Percentiles rank a stretch among this genome's conserved stretches.
These are phyloP conservation scores for Caracal caracal DNA, from an alignment of 2,113 vertebrate species.

Conservation along the genomic window DNA sequence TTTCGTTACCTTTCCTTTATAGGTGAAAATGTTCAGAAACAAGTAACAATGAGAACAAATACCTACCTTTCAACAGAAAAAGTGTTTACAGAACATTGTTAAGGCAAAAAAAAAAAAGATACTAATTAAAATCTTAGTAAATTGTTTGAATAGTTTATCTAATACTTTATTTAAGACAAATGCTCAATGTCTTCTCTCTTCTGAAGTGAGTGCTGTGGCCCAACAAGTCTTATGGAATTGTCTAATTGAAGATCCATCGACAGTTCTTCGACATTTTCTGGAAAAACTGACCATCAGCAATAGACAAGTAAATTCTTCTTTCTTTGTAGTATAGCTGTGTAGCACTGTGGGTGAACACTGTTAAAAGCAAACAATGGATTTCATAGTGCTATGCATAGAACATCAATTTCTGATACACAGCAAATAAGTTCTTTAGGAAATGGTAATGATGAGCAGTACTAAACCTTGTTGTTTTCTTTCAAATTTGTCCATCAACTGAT, in stretches of 20 bases:
- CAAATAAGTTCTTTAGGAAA: not conserved
- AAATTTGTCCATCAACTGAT: not conserved
- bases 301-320: constrained; percentile 90
- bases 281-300: constrained; percentile 99
- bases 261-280: constrained; percentile 97
- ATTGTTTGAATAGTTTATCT: constrained; percentile 1
- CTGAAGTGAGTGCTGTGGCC: constrained; percentile 96
- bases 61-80: not conserved
- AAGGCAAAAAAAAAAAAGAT: constrained; percentile 37
- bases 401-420: not conserved
- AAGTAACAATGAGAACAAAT: not conserved
- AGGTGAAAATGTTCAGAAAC: not conserved
- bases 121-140: not conserved
- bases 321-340: not conserved
- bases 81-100: not conserved
- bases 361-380: not conserved
- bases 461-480: not conserved
- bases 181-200: constrained; percentile 58
- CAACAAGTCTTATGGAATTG: constrained; percentile 99
- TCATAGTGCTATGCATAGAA: not conserved
- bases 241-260: constrained; percentile 97
- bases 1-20: constrained; percentile 16
- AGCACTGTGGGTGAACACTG: not conserved
- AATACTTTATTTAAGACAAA: constrained; percentile 28
- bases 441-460: not conserved